Percentiles rank a stretch among this genome's conserved stretches.
phyloP scores from a whole-genome alignment of 2,113 vertebrate species.

The Petromus typicus region DNA sequence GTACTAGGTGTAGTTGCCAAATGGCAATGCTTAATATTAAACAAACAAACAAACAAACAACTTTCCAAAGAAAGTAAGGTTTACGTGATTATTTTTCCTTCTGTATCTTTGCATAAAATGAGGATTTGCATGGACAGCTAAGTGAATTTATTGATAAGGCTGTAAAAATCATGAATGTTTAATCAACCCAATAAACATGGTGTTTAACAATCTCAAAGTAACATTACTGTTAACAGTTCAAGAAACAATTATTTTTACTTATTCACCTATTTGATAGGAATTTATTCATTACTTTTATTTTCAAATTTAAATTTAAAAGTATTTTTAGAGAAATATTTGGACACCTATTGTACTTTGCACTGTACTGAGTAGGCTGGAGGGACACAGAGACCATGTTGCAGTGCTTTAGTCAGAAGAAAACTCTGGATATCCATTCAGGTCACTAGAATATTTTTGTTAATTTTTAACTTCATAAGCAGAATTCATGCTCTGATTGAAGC shows the following conservation, averaged over 20 bases:
- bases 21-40: background rate
- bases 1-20: background rate
- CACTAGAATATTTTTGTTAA: background rate
- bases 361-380: background rate
- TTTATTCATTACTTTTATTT: background rate
- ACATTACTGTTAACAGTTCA: background rate
- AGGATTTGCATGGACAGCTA: background rate
- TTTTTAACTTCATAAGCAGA: background rate
- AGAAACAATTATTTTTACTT: background rate
- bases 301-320: background rate
- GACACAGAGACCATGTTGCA: background rate
- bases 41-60: too few species aligned
- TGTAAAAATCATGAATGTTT: background rate
- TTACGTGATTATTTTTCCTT: background rate
- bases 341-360: background rate
- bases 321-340: background rate
- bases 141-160: background rate
- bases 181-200: background rate
- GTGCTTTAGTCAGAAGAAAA: background rate
- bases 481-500: background rate
- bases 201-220: background rate
- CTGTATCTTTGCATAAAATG: conserved; percentile 4
- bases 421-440: background rate
- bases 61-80: background rate
- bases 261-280: background rate